Evolutionary conservation across 2,888 invertebrate genomes (phyloP).

Genomic region (Lamellibrachia columna): DNA sequence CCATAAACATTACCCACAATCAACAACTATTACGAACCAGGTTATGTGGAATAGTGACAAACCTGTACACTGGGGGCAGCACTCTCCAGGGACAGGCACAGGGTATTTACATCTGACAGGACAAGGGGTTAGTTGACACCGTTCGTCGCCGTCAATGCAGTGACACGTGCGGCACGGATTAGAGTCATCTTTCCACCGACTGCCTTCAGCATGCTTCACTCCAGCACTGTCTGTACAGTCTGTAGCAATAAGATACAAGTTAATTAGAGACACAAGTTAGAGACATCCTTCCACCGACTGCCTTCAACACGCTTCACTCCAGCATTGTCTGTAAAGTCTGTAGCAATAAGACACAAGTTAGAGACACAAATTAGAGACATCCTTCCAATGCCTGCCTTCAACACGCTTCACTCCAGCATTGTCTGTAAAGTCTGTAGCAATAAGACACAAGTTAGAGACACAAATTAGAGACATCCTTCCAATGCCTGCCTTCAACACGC

Average conservation of each 20-base stretch:
- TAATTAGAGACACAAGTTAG: not conserved
- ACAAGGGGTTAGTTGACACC: not conserved
- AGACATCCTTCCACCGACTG: too few species aligned
- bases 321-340: too few species aligned
- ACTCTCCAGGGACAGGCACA: slow-evolving; percentile 42
- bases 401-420: too few species aligned
- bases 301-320: too few species aligned
- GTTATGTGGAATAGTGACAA: slow-evolving; percentile 19
- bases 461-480: too few species aligned
- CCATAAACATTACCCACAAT: not conserved
- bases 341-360: too few species aligned
- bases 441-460: too few species aligned
- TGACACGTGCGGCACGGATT: not conserved
- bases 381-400: too few species aligned
- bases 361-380: too few species aligned
- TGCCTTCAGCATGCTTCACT: not conserved
- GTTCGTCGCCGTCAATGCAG: not conserved
- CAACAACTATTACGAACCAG: not conserved
- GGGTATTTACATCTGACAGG: slow-evolving; percentile 22
- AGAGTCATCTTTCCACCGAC: not conserved
- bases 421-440: too few species aligned
- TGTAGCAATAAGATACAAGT: not conserved
- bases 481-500: too few species aligned
- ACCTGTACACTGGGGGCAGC: slow-evolving; percentile 59
- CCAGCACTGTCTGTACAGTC: not conserved